Conservation (phyloP, 1,140 invertebrate genomes). For the Rhopalosiphum padi region DNA sequence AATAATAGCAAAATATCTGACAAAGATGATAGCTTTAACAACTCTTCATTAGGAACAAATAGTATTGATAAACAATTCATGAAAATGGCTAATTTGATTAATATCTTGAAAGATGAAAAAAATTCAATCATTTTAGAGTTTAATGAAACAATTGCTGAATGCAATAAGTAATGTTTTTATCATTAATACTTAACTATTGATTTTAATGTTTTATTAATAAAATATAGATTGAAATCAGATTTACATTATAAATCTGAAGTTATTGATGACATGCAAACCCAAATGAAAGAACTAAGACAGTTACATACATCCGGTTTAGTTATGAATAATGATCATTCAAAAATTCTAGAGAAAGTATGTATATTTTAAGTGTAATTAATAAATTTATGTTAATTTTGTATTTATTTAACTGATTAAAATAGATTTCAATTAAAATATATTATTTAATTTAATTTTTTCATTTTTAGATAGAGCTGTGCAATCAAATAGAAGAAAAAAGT, state of each 20-base stretch:
- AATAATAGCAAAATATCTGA: constrained; percentile 43
- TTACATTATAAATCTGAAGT: constrained; percentile 49
- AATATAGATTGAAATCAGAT: constrained; percentile 51
- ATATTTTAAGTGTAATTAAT: background rate
- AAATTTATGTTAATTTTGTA: background rate
- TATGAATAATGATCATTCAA: constrained; percentile 22
- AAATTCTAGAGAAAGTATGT: constrained; percentile 49
- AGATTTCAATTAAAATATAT: background rate
- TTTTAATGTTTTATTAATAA: background rate
- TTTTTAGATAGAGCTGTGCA: constrained; percentile 6
- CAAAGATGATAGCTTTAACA: constrained; percentile 46
- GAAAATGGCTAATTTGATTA: constrained; percentile 48
- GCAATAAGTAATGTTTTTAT: constrained; percentile 38
- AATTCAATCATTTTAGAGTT: constrained; percentile 41
- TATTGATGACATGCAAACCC: constrained; percentile 43
- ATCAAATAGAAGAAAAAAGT: constrained; percentile 46
- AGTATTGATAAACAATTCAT: constrained; percentile 28
- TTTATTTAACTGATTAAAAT: background rate
- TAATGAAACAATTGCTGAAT: background rate
- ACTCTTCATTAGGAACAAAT: background rate
- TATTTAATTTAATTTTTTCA: background rate
- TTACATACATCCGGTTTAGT: background rate
- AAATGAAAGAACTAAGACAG: constrained; percentile 41
- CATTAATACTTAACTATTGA: background rate
- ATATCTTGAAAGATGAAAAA: constrained; percentile 55